These are phyloP conservation scores for Molossus alvarezi DNA, from an alignment of 2,797 vertebrate species.

Conservation along the genomic window DNA sequence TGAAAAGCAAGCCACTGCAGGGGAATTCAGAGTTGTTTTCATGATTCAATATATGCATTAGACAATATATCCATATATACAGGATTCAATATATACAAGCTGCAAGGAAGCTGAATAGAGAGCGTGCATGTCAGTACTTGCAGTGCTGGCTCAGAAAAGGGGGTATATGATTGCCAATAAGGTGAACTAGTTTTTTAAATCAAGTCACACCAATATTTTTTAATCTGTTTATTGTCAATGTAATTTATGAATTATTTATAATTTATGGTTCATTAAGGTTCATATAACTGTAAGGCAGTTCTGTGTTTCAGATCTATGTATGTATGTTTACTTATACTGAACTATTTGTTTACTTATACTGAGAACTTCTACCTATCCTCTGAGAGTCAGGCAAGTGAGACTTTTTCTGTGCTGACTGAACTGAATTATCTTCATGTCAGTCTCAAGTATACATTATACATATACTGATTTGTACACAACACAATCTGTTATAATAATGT, in stretches of 20 bases:
- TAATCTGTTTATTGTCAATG: background rate
- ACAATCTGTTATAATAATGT: background rate
- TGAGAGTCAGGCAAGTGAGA: background rate
- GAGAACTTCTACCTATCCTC: background rate
- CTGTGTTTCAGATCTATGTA: background rate
- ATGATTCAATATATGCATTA: background rate
- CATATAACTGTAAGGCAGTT: background rate
- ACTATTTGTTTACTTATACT: background rate
- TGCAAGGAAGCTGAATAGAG: background rate
- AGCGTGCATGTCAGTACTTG: background rate
- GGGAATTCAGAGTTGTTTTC: background rate
- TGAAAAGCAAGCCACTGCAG: background rate
- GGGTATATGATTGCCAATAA: background rate
- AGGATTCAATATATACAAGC: background rate
- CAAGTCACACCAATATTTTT: background rate
- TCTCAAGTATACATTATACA: background rate
- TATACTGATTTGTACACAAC: background rate
- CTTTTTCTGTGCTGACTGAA: background rate
- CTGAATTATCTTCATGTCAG: background rate
- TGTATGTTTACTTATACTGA: background rate
- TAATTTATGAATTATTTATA: background rate
- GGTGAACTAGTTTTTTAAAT: background rate
- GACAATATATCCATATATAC: background rate
- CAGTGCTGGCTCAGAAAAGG: background rate
- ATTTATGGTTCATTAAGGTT: background rate